phyloP scores from a whole-genome alignment of 2,888 invertebrate species.

The Ormyrus nitidulus region DNA sequence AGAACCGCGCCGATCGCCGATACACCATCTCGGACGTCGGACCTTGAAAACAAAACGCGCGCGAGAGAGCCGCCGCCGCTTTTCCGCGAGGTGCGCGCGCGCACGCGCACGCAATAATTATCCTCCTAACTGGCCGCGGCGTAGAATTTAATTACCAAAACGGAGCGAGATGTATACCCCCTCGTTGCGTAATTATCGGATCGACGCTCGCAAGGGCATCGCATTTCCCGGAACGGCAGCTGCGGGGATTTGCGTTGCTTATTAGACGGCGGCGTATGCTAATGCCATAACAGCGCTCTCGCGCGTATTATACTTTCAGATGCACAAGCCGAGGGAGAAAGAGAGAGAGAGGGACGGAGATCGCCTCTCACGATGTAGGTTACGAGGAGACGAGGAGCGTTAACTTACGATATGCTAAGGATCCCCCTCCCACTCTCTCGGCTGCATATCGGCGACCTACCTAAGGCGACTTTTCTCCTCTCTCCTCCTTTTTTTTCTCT shows the following conservation, averaged over 20 bases:
- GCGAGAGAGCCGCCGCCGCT: neutral
- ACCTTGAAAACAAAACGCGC: conserved; percentile 31
- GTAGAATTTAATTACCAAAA: neutral
- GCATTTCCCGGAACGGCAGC: conserved; percentile 14
- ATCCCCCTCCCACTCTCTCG: neutral
- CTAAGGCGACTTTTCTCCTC: neutral
- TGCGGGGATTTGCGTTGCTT: conserved; percentile 68
- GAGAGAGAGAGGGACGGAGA: conserved; percentile 51
- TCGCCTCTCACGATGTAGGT: conserved; percentile 59
- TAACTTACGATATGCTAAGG: conserved; percentile 47
- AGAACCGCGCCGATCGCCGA: too few species aligned
- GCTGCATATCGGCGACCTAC: conserved; percentile 15
- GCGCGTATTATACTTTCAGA: conserved; percentile 67
- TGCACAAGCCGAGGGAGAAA: conserved; percentile 42
- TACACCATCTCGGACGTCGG: neutral
- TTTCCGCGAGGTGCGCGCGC: neutral
- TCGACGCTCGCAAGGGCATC: conserved; percentile 58
- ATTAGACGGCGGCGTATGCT: conserved; percentile 67
- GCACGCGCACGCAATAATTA: neutral
- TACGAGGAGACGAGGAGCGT: conserved; percentile 57
- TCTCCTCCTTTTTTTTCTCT: neutral
- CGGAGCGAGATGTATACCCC: neutral
- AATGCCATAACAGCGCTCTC: conserved; percentile 62
- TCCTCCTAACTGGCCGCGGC: too few species aligned
- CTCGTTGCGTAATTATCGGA: neutral